Evolutionary conservation across 2,797 vertebrate species (phyloP).

Genomic region (Rhabdomys pumilio): DNA sequence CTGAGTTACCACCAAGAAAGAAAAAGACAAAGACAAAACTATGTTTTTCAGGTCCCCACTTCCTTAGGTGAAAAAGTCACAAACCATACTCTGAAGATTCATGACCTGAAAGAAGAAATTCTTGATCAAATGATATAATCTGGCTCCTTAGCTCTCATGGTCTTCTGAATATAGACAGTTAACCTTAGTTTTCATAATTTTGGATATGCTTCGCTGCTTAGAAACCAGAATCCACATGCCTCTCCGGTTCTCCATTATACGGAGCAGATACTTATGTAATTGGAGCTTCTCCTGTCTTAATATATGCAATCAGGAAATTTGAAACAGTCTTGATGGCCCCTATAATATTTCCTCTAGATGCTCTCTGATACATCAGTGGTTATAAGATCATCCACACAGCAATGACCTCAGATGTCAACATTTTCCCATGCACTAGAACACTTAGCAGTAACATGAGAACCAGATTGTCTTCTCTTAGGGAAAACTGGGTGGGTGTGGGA

Average conservation of each 20-base stretch:
- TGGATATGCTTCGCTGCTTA: constrained; percentile 65
- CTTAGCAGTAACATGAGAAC: constrained; percentile 88
- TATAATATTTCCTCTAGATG: constrained; percentile 91
- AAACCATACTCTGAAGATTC: constrained; percentile 79
- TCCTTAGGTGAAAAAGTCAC: constrained; percentile 84
- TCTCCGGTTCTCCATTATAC: constrained; percentile 88
- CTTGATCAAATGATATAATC: constrained; percentile 42
- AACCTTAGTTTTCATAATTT: constrained; percentile 87
- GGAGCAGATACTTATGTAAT: constrained; percentile 87
- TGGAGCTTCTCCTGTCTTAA: constrained; percentile 89
- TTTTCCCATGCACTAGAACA: constrained; percentile 85
- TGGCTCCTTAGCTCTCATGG: constrained; percentile 52
- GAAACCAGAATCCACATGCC: constrained; percentile 85
- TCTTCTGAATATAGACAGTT: constrained; percentile 82
- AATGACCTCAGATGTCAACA: constrained; percentile 86
- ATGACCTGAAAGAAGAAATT: constrained; percentile 7
- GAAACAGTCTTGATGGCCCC: constrained; percentile 89
- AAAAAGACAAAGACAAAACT: constrained; percentile 89
- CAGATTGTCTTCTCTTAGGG: constrained; percentile 78
- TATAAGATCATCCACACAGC: constrained; percentile 89
- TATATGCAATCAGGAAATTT: constrained; percentile 91
- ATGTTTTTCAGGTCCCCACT: constrained; percentile 79
- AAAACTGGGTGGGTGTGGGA: not conserved
- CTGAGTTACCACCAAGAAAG: constrained; percentile 87
- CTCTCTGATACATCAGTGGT: constrained; percentile 87